Evolutionary conservation across 2,797 vertebrate genomes (phyloP).

Genomic region (Merluccius polli): DNA sequence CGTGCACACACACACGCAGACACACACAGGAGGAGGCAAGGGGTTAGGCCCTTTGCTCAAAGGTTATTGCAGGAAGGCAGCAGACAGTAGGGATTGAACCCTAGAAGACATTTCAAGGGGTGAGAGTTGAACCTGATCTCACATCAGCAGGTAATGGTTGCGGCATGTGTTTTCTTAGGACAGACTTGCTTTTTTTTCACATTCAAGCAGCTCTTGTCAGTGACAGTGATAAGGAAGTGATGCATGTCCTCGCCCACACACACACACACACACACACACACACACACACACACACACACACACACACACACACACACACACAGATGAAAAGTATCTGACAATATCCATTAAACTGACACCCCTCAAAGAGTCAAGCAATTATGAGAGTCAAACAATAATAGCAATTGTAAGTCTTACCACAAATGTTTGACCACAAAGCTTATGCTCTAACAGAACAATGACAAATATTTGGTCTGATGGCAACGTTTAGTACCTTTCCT

Average conservation of each 20-base stretch:
- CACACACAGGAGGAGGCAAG: neutral
- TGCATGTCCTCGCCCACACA: neutral
- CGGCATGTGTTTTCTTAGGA: neutral
- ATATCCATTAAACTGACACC: neutral
- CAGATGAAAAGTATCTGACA: neutral
- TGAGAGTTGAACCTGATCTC: neutral
- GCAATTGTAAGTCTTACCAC: no score
- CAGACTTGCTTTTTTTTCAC: neutral
- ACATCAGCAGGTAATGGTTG: neutral
- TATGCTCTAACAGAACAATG: neutral
- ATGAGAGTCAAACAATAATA: neutral
- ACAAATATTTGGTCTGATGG: neutral
- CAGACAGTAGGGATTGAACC: neutral
- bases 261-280: neutral
- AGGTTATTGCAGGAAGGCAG: neutral
- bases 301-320: no score
- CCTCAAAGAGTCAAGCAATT: neutral
- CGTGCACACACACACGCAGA: neutral
- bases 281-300: slow-evolving; percentile 1
- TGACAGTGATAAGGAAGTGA: no score
- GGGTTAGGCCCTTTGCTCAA: neutral
- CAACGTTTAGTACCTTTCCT: neutral
- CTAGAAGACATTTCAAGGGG: neutral
- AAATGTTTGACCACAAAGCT: neutral
- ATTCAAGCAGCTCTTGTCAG: neutral